Evolutionary conservation across 1,140 invertebrate genomes (phyloP), one percentile per base, ranked within the genome.

Genomic region (Lepidotrigona ventralis): DNA sequence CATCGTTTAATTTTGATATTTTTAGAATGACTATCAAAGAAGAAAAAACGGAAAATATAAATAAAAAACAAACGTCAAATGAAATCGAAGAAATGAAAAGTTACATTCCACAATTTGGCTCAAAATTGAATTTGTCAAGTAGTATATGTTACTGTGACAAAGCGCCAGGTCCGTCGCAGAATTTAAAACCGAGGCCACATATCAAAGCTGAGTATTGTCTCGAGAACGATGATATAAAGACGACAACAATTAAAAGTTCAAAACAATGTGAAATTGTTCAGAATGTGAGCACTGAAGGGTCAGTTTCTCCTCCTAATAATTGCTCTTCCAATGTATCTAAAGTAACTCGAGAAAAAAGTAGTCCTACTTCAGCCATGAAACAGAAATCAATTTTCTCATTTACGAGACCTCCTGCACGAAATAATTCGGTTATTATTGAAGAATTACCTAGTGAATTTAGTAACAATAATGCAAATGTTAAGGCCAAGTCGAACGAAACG

Each of bases 11-110:
- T 60, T 29, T 5, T 53, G 33, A 39, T 51, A 46, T 33, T 56
- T 23, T 51, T 46, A 92, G 92, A 66, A 91, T 93, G 85, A 87
- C 87, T 51, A 93, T 92, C 29, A 83, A 89, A 58, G 90, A 92
- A 70, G 88, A 92, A 75, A 56, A 77, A 12, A 63, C 19, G 4
- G 53, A 68, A 8, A 5, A 73, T 15, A 70, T 2, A 14, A 23
- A n/a, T 58, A n/a, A 53, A n/a, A 23, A 60, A 56, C 23, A 9
- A n/a, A 64, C 19, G 12, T 26, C 15, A 1, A 54, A 23, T 11
- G 46, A 81, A 56, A 14, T 15, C 15, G 19, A 46, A 46, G 66
- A 66, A 68, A 78, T 69, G 51, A 39, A 19, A 54, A 56, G 78
- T 75, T 33, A 23, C 6, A 5, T 23, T 23, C 12, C 75, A 17